Evolutionary conservation across 2,797 vertebrate genomes (phyloP), one percentile per base, ranked within the genome.

Genomic region (Dicrostonyx torquatus): DNA sequence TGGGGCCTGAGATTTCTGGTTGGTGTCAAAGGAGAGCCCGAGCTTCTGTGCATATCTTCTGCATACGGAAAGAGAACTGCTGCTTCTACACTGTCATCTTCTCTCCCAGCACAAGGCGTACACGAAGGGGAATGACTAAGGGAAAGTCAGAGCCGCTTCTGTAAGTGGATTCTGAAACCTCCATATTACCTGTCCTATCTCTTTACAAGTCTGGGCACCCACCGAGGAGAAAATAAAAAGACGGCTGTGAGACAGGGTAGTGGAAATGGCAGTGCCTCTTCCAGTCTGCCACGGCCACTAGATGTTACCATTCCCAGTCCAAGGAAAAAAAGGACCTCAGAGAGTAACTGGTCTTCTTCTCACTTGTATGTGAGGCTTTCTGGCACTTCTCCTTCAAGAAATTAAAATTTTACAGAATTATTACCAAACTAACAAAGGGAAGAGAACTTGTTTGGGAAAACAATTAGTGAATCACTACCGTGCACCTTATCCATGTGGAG

Each of bases 31-130:
- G 37, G 26, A 91, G 70, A 86, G 11, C 3, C 0, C 3, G 50
- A 64, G 22, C 8, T 2, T 64, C 11, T 0, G 0, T 75, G 53
- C 6, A 40, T 9, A 0, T 55, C n/a, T 37, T 64, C 58, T 86
- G 40, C 0, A 0, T 24, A 6, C 13, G 24, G 45, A 80, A 18
- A 29, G 26, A 70, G 6, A 15, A 24, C 24, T 1, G 7, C 29
- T 77, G 6, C 6, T 55, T 24, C 24, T 48, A 2, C 29, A 1
- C 6, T 50, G 43, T 64, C 10, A 50, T 34, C 10, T 73, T 11
- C 76, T 58, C 31, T 55, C 1, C 4, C 14, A 48, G 10, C 11
- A 8, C 6, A 45, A 73, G 12, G 11, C 34, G 48, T 40, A 43
- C 6, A 55, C 29, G 43, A 90, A 88, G 18, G 12, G 64, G 18